Evolutionary conservation across 2,797 vertebrate species (phyloP), one percentile per base, ranked within the genome.

Genomic region (Heliangelus exortis): DNA sequence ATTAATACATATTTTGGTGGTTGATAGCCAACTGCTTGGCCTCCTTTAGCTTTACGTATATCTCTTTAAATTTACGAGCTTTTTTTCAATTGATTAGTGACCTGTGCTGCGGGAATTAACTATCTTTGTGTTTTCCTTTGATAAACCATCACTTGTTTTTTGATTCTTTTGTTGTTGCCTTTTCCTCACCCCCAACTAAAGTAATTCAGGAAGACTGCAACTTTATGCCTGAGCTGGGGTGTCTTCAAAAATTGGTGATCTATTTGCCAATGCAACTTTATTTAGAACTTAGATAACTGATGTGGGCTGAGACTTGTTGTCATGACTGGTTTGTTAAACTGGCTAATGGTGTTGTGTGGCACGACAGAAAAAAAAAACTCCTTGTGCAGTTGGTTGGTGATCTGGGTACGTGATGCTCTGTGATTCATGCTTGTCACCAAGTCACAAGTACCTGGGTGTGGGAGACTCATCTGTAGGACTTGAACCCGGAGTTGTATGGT

Each of bases 1-100:
- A 6, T 17, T 4, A 8, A 7, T 36, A 1, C 1, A 0, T 12
- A 1, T 17, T 28, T 15, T 3, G 7, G 22, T 9, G 50, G 6
- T 15, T 15, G 28, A 2, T 25, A 55, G 3, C 28, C 31, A 31
- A 0, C 17, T 5, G 17, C 2, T 10, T 6, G 22, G n/a, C 10
- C 15, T 66, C 21, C 34, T 8, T 28, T 16, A 9, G 21, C 9
- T 54, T 15, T 5, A 31, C 50, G 8, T 4, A 10, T 9, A 5
- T 29, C 8, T 10, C 19, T 20, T 10, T 22, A 51, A 12, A 15
- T 17, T 25, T 50, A 15, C 19, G 16, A 19, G 17, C 8, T 6
- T 21, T 41, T 62, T 47, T 48, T 34, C 0, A 1, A 23, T 26
- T n/a, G 19, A 9, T 10, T 7, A 19, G 22, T 9, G 19, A 8